Evolutionary conservation across 2,888 invertebrate genomes (phyloP).

Genomic region (Automeris io): DNA sequence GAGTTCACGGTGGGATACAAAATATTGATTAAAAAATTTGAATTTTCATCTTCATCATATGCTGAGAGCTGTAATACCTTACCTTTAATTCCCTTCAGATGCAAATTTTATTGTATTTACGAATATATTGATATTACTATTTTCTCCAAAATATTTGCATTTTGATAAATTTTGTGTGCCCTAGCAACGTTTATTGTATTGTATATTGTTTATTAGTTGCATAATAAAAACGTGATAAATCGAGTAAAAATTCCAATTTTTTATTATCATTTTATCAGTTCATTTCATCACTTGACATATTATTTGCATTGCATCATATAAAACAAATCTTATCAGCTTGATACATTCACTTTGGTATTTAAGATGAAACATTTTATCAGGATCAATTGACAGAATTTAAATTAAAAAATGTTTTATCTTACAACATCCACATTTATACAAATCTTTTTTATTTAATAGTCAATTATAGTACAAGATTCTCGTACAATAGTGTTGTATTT

Average conservation of each 20-base stretch:
- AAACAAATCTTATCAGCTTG: not conserved
- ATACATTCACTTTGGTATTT: not conserved
- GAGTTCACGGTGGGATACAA: too few relatives aligned
- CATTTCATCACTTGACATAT: not conserved
- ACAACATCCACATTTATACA: not conserved
- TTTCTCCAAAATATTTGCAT: not conserved
- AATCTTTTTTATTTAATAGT: not conserved
- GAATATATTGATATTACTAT: too few relatives aligned
- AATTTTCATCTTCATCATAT: too few relatives aligned
- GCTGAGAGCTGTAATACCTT: too few relatives aligned
- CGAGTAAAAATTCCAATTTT: not conserved
- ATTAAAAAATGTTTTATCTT: not conserved
- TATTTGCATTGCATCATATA: not conserved
- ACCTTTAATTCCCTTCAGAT: too few relatives aligned
- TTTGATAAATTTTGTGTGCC: not conserved
- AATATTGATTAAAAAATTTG: too few relatives aligned
- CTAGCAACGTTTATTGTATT: not conserved
- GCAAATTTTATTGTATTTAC: too few relatives aligned
- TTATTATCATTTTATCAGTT: constrained; percentile 4
- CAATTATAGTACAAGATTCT: constrained; percentile 11
- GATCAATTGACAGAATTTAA: not conserved
- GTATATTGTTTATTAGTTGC: not conserved
- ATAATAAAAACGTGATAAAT: constrained; percentile 1
- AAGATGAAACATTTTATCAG: not conserved
- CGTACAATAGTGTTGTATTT: constrained; percentile 39